A percentile compares a stretch with the other conserved stretches of the same genome.
Conservation (phyloP, 1,140 invertebrate genomes). For the Brachionus sp. region DNA sequence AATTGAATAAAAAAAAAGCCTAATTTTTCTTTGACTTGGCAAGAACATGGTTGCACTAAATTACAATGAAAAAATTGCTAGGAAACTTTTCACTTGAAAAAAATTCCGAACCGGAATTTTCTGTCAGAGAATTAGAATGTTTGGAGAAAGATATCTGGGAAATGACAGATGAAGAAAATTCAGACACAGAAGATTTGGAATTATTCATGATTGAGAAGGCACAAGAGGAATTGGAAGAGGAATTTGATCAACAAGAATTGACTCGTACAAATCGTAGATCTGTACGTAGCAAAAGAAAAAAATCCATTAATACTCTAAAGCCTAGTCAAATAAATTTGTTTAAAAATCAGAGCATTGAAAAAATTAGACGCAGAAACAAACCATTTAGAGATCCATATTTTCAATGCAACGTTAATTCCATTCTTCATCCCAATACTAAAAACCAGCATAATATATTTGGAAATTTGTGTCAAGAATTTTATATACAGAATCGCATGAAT, state of each 20-base stretch:
- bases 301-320: not conserved
- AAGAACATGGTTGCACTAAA: not conserved
- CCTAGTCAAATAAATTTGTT: conserved; percentile 2
- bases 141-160: not conserved
- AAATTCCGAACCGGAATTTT: not conserved
- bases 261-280: not conserved
- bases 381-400: not conserved
- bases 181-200: not conserved
- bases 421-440: not conserved
- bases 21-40: not conserved
- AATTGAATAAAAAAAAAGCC: not conserved
- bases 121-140: not conserved
- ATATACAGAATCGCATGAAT: not conserved
- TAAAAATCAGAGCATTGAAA: conserved; percentile 11
- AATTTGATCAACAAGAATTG: not conserved
- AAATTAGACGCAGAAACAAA: not conserved
- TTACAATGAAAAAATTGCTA: not conserved
- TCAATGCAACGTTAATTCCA: not conserved
- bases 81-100: not conserved
- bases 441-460: not conserved
- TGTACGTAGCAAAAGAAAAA: not conserved
- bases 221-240: not conserved
- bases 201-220: not conserved
- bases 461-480: not conserved
- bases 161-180: not conserved